Percentiles rank a stretch among this genome's conserved stretches.
Evolutionary conservation across 2,797 vertebrate genomes (phyloP).

Genomic region (Menidia menidia): DNA sequence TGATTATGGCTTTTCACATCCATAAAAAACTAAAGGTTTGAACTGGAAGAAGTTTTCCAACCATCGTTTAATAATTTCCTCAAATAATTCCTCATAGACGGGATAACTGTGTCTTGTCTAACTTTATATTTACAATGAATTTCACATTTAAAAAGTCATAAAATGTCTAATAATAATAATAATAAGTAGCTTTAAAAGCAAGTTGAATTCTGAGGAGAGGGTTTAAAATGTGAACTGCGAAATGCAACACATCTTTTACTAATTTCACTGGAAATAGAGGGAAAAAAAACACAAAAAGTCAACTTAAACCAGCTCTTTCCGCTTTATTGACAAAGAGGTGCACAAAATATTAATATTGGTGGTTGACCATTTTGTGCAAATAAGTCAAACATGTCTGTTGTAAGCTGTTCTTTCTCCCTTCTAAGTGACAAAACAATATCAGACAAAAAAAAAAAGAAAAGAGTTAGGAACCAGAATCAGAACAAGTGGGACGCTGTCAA

Average conservation of each 20-base stretch:
- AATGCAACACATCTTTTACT: too few relatives aligned
- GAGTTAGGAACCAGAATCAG: constrained; percentile 5
- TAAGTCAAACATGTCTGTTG: background rate
- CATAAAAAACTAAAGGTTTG: too few relatives aligned
- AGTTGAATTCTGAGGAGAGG: too few relatives aligned
- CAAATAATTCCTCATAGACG: too few relatives aligned
- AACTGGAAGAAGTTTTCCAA: too few relatives aligned
- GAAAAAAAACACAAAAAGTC: background rate
- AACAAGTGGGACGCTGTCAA: background rate
- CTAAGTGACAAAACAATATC: background rate
- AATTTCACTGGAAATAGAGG: background rate
- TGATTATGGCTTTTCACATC: too few relatives aligned
- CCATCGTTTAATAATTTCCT: too few relatives aligned
- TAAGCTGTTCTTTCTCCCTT: constrained; percentile 14
- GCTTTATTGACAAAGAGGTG: constrained; percentile 65
- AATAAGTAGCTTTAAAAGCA: too few relatives aligned
- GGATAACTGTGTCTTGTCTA: background rate
- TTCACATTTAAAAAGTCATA: background rate
- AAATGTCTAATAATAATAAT: background rate
- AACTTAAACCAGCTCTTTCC: constrained; percentile 36
- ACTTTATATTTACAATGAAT: background rate
- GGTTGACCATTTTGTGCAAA: constrained; percentile 6
- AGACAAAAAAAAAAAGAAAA: constrained; percentile 8
- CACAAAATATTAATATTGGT: constrained; percentile 14
- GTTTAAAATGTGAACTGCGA: too few relatives aligned